Evolutionary conservation across 2,888 invertebrate genomes (phyloP).

Genomic region (Ochropacha duplaris): DNA sequence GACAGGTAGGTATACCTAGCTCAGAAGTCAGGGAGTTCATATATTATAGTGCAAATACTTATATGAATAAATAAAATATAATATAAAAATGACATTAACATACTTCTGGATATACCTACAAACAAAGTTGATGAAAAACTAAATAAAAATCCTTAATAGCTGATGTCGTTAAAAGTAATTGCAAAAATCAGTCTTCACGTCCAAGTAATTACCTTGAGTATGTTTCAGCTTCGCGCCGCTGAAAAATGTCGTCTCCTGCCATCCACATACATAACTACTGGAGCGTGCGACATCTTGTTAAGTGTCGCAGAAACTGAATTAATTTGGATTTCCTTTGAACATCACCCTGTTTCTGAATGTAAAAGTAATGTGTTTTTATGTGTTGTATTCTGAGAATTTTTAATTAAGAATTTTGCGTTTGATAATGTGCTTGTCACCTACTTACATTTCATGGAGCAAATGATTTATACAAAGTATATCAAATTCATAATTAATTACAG

Average conservation of each 20-base stretch:
- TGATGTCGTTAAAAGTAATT: slow-evolving; percentile 12
- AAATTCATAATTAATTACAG: too few relatives aligned
- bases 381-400: not conserved
- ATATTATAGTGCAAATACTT: too few relatives aligned
- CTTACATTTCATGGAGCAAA: too few relatives aligned
- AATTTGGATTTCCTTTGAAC: slow-evolving; percentile 11
- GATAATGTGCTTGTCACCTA: too few relatives aligned
- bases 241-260: slow-evolving; percentile 40
- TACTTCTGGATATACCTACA: too few relatives aligned
- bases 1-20: too few relatives aligned
- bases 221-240: slow-evolving; percentile 30
- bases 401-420: not conserved
- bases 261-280: slow-evolving; percentile 43
- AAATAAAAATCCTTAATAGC: slow-evolving; percentile 16
- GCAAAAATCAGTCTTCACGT: slow-evolving; percentile 14
- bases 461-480: too few relatives aligned
- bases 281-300: slow-evolving; percentile 47
- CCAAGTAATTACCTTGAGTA: slow-evolving; percentile 31
- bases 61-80: too few relatives aligned
- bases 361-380: not conserved
- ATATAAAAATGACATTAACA: not conserved
- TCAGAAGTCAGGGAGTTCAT: too few relatives aligned
- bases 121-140: not conserved
- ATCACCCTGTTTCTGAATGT: slow-evolving; percentile 1
- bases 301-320: slow-evolving; percentile 30